phyloP scores from a whole-genome alignment of 2,888 invertebrate genomes.

The Lasioglossum pauxillum region DNA sequence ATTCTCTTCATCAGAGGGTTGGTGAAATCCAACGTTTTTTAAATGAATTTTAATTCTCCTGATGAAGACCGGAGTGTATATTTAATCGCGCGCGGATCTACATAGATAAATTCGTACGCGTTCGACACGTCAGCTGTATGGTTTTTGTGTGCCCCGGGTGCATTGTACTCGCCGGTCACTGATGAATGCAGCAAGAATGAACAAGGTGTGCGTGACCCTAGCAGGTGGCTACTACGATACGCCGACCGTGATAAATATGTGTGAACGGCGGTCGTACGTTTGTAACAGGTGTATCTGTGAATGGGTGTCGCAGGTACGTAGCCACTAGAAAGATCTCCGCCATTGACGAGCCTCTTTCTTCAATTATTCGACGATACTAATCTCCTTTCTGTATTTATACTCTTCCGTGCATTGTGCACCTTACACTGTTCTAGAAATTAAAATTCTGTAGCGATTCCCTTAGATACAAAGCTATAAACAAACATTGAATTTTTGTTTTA shows the following conservation, averaged over 20 bases:
- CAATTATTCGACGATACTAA: not conserved
- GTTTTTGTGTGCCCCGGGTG: conserved; percentile 19
- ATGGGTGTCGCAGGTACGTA: conserved; percentile 60
- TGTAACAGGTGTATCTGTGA: conserved; percentile 24
- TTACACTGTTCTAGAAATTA: too few relatives aligned
- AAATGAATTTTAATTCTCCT: not conserved
- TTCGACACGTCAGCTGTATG: not conserved
- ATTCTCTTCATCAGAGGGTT: too few relatives aligned
- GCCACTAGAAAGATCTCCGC: conserved; percentile 31
- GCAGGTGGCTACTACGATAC: conserved; percentile 68
- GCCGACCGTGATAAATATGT: conserved; percentile 48
- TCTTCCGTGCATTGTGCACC: too few relatives aligned
- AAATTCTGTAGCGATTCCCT: not conserved
- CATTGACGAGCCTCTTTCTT: conserved; percentile 20
- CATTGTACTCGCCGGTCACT: not conserved
- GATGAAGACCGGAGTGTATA: not conserved
- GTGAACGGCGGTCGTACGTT: conserved; percentile 21
- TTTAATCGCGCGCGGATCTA: not conserved
- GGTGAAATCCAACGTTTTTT: not conserved
- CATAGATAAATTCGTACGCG: not conserved
- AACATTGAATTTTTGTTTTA: too few relatives aligned
- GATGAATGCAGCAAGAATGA: conserved; percentile 47
- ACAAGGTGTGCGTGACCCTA: conserved; percentile 53
- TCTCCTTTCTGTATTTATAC: too few relatives aligned
- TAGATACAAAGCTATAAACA: too few relatives aligned